Base-by-base conservation (phyloP, 2,797 vertebrate genomes). In the Podarcis siculus region DNA sequence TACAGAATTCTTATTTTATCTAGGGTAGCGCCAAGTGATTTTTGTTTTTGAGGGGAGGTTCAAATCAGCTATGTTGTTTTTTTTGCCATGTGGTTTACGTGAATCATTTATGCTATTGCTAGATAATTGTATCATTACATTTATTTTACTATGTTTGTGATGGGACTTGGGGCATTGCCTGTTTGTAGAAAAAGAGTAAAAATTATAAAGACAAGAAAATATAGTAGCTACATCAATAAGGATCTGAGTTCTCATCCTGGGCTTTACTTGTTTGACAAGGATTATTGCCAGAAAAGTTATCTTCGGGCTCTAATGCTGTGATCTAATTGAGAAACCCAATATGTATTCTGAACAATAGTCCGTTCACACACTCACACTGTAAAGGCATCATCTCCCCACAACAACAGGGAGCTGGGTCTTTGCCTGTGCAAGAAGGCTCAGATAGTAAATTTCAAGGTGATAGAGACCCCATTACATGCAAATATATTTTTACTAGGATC, bases 81-180 rank as follows among this genome's bases (percentile, higher is more conserved):
- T 72, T 79, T 72, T 73, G 23, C 13, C 13, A 45, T 69, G 12
- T 64, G 55, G 4, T 72, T 89, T 73, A 49, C 2, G 5, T 21
- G 67, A 66, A 71, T 85, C 71, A 42, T 58, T 89, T 83, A 85
- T 73, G 67, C 35, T 89, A 4, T 66, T 67, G 32, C 42, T 69
- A 13, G 7, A 80, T 37, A 49, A 64, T 72, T 55, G 6, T 7
- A 73, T 81, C 23, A 58, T 61, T 80, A 25, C 39, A 64, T 23
- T 67, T 32, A 67, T n/a, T 39, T 85, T 76, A 23, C 5, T 58
- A 55, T 27, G 5, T 73, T 71, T 55, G 71, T 79, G 77, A 66
- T 9, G 64, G 35, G 76, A 64, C 13, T 8, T 49, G 13, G 27
- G 2, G 19, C 23, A 27, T 73, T 37, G 32, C 3, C 21, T 35